These are phyloP conservation scores for Onychostruthus taczanowskii DNA, from an alignment of 2,113 vertebrate species.

Conservation along the genomic window DNA sequence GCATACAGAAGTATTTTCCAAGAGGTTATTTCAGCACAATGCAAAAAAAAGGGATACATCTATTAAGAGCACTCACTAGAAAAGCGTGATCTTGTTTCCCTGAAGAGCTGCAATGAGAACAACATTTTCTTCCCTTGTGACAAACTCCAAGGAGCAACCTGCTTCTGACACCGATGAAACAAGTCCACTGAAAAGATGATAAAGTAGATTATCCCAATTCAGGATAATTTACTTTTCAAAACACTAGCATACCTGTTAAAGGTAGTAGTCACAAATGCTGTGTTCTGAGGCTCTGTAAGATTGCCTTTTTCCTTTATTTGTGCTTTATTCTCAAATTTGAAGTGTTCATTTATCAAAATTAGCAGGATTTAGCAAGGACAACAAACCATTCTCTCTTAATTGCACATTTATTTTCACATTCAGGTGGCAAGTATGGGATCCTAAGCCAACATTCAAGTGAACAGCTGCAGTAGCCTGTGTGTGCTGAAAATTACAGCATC, in stretches of 20 bases:
- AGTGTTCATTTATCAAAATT: constrained; percentile 54
- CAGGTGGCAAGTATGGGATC: constrained; percentile 73
- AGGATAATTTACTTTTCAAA: constrained; percentile 17
- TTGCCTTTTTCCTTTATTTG: background rate
- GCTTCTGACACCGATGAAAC: constrained; percentile 4
- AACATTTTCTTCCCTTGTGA: background rate
- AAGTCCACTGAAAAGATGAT: background rate
- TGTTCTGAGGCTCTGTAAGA: constrained; percentile 1
- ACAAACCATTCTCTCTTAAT: constrained; percentile 68
- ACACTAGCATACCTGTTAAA: background rate
- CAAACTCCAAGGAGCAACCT: background rate
- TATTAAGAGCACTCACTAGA: background rate
- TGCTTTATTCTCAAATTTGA: background rate
- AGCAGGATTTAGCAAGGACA: constrained; percentile 61
- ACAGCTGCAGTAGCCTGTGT: constrained; percentile 75
- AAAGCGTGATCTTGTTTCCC: background rate
- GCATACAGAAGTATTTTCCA: background rate
- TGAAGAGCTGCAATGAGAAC: background rate
- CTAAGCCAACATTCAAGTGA: constrained; percentile 77
- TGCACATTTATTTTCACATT: constrained; percentile 71
- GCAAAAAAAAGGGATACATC: background rate
- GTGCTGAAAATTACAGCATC: constrained; percentile 67
- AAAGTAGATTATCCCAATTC: constrained; percentile 5
- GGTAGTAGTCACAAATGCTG: background rate
- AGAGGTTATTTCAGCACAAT: background rate